A percentile compares a stretch with the other conserved stretches of the same genome.
These are phyloP conservation scores for Otus scops DNA, from an alignment of 2,797 vertebrate genomes.

Conservation along the genomic window DNA sequence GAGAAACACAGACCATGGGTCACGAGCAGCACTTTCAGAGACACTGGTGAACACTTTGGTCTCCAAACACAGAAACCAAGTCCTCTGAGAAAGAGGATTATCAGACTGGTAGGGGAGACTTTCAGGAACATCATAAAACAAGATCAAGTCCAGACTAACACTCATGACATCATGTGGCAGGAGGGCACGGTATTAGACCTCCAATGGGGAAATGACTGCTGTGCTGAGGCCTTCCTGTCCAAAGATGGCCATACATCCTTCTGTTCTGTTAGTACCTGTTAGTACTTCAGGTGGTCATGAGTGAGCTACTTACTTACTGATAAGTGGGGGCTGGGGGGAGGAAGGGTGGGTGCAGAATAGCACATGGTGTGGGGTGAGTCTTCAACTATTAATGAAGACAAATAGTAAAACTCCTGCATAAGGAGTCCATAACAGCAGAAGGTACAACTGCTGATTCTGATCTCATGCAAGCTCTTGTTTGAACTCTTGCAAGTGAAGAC, in stretches of 20 bases:
- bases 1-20: background rate
- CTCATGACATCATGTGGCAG: background rate
- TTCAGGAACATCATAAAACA: background rate
- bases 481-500: background rate
- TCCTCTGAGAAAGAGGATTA: background rate
- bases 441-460: background rate
- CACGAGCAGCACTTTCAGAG: background rate
- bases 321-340: background rate
- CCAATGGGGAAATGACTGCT: background rate
- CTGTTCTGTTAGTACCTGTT: background rate
- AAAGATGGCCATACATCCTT: background rate
- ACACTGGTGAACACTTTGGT: background rate
- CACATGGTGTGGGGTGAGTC: too few species aligned
- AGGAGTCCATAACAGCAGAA: background rate
- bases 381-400: background rate
- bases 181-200: background rate
- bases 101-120: background rate
- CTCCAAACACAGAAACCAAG: background rate
- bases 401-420: background rate
- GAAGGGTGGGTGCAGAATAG: background rate
- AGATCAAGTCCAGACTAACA: background rate
- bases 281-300: background rate
- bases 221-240: background rate
- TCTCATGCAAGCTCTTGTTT: background rate
- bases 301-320: background rate